Evolutionary conservation across 2,888 invertebrate species (phyloP).

Genomic region (Tholera decimalis): DNA sequence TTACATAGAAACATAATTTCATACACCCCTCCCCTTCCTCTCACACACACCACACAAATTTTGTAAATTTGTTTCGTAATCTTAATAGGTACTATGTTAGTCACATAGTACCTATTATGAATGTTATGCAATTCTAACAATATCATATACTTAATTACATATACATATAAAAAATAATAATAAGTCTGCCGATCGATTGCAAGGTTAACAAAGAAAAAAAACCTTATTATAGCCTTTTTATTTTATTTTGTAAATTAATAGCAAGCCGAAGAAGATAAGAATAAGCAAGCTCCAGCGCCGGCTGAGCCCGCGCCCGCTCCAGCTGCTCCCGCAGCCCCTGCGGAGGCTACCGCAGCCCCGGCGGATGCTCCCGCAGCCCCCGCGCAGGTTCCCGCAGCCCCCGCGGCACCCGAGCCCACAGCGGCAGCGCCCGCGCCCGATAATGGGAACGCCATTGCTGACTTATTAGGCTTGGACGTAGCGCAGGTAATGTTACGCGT

Average conservation of each 20-base stretch:
- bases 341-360: constrained; percentile 7
- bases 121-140: too few species aligned
- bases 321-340: not conserved
- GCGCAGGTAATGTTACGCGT: constrained; percentile 73
- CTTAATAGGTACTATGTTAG: too few species aligned
- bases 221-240: too few species aligned
- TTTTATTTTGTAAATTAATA: constrained; percentile 44
- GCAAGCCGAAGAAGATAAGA: constrained; percentile 86
- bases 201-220: too few species aligned
- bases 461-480: constrained; percentile 76
- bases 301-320: constrained; percentile 19
- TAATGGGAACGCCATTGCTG: constrained; percentile 76
- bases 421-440: constrained; percentile 55
- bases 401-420: not conserved
- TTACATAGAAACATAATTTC: too few species aligned
- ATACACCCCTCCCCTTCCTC: too few species aligned
- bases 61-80: too few species aligned
- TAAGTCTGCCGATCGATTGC: too few species aligned
- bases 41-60: too few species aligned
- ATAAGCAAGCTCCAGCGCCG: constrained; percentile 63
- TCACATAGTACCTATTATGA: too few species aligned
- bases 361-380: constrained; percentile 3
- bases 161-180: too few species aligned
- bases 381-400: not conserved
- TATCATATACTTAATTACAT: too few species aligned